A percentile compares a stretch with the other conserved stretches of the same genome.
These are phyloP conservation scores for Erythrolamprus reginae DNA, from an alignment of 2,113 vertebrate genomes.

Conservation along the genomic window DNA sequence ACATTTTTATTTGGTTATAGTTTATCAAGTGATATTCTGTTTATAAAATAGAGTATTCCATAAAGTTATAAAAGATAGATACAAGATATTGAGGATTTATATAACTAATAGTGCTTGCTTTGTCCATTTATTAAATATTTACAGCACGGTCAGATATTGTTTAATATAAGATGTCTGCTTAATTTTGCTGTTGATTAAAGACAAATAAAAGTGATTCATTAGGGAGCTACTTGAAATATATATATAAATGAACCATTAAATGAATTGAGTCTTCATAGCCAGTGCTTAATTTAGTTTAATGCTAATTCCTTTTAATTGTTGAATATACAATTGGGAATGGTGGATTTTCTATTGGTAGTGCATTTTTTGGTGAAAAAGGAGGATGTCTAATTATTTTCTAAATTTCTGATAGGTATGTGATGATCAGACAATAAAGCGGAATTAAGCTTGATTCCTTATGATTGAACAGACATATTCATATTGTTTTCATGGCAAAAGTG, in stretches of 20 bases:
- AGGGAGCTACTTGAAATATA: constrained; percentile 38
- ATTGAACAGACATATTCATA: not conserved
- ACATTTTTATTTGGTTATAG: constrained; percentile 60
- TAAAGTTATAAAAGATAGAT: constrained; percentile 61
- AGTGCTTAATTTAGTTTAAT: constrained; percentile 53
- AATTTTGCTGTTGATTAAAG: constrained; percentile 63
- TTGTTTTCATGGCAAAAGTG: not conserved
- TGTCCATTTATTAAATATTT: constrained; percentile 67
- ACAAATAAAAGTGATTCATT: constrained; percentile 59
- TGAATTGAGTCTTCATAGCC: constrained; percentile 56
- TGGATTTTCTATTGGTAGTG: constrained; percentile 53
- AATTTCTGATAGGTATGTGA: constrained; percentile 26
- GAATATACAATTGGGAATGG: constrained; percentile 31
- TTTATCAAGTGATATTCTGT: constrained; percentile 49
- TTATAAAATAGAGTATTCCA: constrained; percentile 54
- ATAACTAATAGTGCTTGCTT: too few relatives aligned
- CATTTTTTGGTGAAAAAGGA: constrained; percentile 49
- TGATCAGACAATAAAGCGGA: constrained; percentile 21
- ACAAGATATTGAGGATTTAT: constrained; percentile 26
- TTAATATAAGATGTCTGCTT: constrained; percentile 60
- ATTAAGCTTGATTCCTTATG: not conserved
- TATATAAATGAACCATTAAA: constrained; percentile 57
- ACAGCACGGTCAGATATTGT: constrained; percentile 56
- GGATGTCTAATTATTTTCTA: constrained; percentile 35
- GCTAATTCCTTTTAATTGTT: constrained; percentile 16